A percentile compares a stretch with the other conserved stretches of the same genome.
These are phyloP conservation scores for Planococcus citri DNA, from an alignment of 1,140 invertebrate genomes.

Conservation along the genomic window DNA sequence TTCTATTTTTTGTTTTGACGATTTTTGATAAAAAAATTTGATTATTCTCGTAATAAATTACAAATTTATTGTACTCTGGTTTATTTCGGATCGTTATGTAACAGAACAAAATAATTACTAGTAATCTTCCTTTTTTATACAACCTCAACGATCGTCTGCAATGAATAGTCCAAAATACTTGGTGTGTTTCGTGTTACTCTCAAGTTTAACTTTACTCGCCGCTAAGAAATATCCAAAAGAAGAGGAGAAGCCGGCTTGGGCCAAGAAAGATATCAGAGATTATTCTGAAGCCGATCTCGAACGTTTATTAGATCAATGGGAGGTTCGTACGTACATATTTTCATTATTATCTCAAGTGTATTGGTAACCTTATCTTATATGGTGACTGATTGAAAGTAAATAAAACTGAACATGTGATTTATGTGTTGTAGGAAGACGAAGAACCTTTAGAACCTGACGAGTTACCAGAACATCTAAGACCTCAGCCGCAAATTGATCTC, in stretches of 20 bases:
- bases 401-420: not conserved
- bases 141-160: not conserved
- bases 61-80: no score
- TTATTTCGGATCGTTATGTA: no score
- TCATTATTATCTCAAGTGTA: no score
- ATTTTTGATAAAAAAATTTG: no score
- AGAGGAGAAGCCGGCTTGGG: constrained; percentile 42
- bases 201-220: not conserved
- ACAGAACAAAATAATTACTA: not conserved
- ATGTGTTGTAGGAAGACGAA: constrained; percentile 64
- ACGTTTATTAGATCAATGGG: constrained; percentile 87
- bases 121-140: not conserved
- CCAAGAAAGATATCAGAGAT: constrained; percentile 75
- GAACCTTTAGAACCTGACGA: constrained; percentile 88
- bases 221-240: constrained; percentile 32
- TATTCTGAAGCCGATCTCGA: constrained; percentile 90
- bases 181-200: not conserved
- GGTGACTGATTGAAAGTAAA: no score
- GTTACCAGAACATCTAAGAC: constrained; percentile 77
- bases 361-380: no score
- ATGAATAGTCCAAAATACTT: not conserved
- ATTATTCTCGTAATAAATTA: no score
- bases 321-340: constrained; percentile 58
- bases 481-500: constrained; percentile 65
- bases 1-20: no score